Evolutionary conservation across 2,113 vertebrate species (phyloP), one percentile per base, ranked within the genome.

Genomic region (Marmota monax): DNA sequence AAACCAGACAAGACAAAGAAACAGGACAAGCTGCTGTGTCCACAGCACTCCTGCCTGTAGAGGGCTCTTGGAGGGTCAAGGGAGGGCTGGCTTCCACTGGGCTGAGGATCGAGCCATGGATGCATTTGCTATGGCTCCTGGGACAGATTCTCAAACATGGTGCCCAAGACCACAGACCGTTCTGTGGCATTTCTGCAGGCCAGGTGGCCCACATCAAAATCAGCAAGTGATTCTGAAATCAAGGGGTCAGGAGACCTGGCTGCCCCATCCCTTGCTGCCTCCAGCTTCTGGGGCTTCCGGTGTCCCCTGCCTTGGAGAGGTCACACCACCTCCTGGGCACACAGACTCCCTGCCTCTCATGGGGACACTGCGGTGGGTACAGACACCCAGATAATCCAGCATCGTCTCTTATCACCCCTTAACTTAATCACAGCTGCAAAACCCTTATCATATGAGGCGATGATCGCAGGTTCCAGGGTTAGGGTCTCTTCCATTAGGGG

Each of bases 271-370:
- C 27, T 18, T 7, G 17, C 77, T 13, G 86, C 34, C 23, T 10
- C n/a, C 45, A 2, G 63, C 22, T 45, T 32, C 56, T 37, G 45
- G 45, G 10, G 77, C 48, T 4, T 13, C 51, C 0, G 5, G 61
- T 0, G 0, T 9, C 13, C 61, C 42, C 14, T 17, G 69, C 9
- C 45, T 25, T 7, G 32, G 20, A 8, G 65, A 23, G 3, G 29
- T n/a, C 91, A 56, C 17, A 10, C 3, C 8, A 18, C 42, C 8
- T 88, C 29, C 63, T 58, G 0, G 2, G 90, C 14, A 4, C 20
- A 17, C 6, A 0, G 10, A 27, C 12, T 53, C n/a, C 56, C 45
- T 6, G 1, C 1, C 37, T 90, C 27, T 51, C 14, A 18, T 27
- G 37, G 18, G 29, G 22, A 34, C 58, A 34, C 18, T 79, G 73